Evolutionary conservation across 2,113 vertebrate species (phyloP).

Genomic region (Riparia riparia): DNA sequence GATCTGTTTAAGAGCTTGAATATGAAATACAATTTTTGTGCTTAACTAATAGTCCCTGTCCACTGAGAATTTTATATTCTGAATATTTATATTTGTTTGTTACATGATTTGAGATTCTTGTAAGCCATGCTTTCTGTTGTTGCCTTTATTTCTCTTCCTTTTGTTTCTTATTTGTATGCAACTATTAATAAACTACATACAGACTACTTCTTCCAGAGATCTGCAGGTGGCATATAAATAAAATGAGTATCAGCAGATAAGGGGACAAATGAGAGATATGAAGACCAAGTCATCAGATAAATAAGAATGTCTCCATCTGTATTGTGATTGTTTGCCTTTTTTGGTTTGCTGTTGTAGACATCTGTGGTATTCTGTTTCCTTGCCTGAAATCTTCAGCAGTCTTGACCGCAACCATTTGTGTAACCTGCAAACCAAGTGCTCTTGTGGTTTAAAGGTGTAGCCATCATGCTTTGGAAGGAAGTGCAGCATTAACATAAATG

Average conservation of each 20-base stretch:
- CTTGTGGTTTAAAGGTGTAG: slow-evolving; percentile 48
- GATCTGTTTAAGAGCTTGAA: background rate
- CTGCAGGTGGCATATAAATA: background rate
- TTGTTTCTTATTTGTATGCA: background rate
- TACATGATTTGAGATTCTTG: background rate
- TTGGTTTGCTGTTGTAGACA: background rate
- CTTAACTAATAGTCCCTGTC: background rate
- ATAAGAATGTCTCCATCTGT: background rate
- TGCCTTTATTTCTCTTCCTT: background rate
- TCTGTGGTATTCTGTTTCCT: slow-evolving; percentile 46
- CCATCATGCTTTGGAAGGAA: background rate
- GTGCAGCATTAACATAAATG: background rate
- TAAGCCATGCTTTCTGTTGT: background rate
- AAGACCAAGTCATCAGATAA: background rate
- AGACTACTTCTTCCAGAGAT: background rate
- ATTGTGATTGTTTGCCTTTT: background rate
- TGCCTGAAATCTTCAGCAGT: slow-evolving; percentile 34
- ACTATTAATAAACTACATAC: background rate
- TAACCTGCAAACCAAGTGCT: slow-evolving; percentile 17
- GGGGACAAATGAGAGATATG: background rate
- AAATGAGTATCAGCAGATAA: background rate
- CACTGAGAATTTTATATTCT: background rate
- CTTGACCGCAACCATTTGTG: slow-evolving; percentile 23
- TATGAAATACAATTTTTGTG: background rate
- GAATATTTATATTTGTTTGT: background rate